These are phyloP conservation scores for Stegodyphus mimosarum DNA, from an alignment of 1,140 invertebrate genomes.

Conservation along the genomic window DNA sequence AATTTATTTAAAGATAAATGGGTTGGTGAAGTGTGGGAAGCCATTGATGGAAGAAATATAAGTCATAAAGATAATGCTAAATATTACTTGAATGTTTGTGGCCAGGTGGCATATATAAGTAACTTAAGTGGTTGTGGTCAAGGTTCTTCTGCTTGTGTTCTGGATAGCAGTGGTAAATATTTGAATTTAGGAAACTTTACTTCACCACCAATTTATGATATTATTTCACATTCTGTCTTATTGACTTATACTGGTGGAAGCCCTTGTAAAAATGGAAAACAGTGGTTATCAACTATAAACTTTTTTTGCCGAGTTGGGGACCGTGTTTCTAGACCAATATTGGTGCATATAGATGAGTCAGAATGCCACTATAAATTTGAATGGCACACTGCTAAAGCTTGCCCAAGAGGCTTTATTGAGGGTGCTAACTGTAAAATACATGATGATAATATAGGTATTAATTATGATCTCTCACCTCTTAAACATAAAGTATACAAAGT, in stretches of 20 bases:
- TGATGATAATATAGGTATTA: slow-evolving; percentile 63
- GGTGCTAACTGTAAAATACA: slow-evolving; percentile 66
- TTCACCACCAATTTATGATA: slow-evolving; percentile 48
- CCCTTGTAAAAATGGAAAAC: slow-evolving; percentile 17
- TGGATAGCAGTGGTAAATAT: slow-evolving; percentile 22
- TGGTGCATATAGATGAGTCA: slow-evolving; percentile 63
- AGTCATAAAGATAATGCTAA: background rate
- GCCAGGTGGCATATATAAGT: slow-evolving; percentile 14
- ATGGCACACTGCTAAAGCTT: slow-evolving; percentile 68
- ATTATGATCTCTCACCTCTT: slow-evolving; percentile 66
- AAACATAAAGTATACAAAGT: slow-evolving; percentile 62
- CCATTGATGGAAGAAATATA: slow-evolving; percentile 21
- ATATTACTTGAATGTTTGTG: slow-evolving; percentile 61
- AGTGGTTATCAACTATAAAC: slow-evolving; percentile 41
- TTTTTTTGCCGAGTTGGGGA: slow-evolving; percentile 64
- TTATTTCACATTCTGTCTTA: slow-evolving; percentile 23
- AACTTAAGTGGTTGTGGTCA: slow-evolving; percentile 19
- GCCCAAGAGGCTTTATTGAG: slow-evolving; percentile 64
- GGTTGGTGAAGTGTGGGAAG: slow-evolving; percentile 40
- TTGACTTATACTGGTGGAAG: slow-evolving; percentile 56
- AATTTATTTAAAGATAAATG: background rate
- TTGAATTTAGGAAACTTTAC: slow-evolving; percentile 58
- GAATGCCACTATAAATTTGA: slow-evolving; percentile 67
- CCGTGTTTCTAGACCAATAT: slow-evolving; percentile 24
- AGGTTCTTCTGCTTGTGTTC: slow-evolving; percentile 53